Evolutionary conservation across 2,888 invertebrate genomes (phyloP), one percentile per base, ranked within the genome.

Genomic region (Elysia crispata): DNA sequence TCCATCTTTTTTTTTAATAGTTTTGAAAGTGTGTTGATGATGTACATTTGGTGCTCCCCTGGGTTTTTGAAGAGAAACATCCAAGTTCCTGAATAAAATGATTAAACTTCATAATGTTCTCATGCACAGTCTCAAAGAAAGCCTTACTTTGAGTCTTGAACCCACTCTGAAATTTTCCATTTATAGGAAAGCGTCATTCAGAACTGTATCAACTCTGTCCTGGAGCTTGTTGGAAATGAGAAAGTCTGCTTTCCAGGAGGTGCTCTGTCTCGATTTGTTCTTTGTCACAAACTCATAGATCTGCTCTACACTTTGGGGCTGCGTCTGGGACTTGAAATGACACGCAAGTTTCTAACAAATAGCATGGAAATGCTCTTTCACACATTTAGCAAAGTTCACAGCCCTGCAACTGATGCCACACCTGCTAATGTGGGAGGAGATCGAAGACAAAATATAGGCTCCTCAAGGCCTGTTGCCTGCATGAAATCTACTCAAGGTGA

Each of bases 231-330:
- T 1, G 95, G 96, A 1, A 96, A 97, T 0, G 94, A 95, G 0
- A 94, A 95, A 81, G 94, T 95, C 83, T 93, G 94, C 15, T 98
- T 97, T 93, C 97, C 98, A 0, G 95, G 95, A 88, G 97, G 97
- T 0, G 94, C 94, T 72, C 91, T 93, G 33, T 96, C 96, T 0
- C 94, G 98, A 0, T 94, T 94, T 72, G 94, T 96, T 11, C 92
- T 98, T 62, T 95, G 96, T 0, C 94, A 95, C 83, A 97, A 98
- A 92, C 94, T 97, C 85, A 91, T 97, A 66, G 96, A 96, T 90
- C 95, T 96, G 0, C 92, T 97, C 80, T 96, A 96, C 89, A 95
- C 95, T n/a, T 88, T 94, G 74, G 92, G 93, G 0, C 88, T 93
- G 23, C 88, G 93, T 23, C 91, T 94, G 28, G 94, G 94, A 54